Conservation (phyloP, 2,113 vertebrate genomes). For the Oostethus manadensis region DNA sequence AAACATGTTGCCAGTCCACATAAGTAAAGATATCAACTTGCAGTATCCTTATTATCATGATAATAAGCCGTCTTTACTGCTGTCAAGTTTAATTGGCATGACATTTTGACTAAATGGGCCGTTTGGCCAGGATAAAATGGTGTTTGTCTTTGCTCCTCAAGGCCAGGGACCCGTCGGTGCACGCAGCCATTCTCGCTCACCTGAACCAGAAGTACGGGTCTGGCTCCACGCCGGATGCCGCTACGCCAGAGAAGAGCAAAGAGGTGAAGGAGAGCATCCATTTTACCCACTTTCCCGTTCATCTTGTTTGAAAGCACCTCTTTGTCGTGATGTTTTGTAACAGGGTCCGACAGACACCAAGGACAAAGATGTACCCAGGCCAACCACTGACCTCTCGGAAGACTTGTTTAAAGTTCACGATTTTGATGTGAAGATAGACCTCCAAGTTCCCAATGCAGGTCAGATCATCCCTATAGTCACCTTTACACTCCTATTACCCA, state of each 20-base stretch:
- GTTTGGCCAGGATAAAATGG: too few relatives aligned
- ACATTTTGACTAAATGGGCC: too few relatives aligned
- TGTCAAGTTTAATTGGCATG: neutral
- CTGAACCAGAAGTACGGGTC: constrained; percentile 97
- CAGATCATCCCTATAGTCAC: constrained; percentile 23
- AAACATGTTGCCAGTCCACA: too few relatives aligned
- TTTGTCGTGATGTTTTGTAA: constrained; percentile 12
- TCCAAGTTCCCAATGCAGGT: constrained; percentile 98
- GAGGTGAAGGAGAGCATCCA: constrained; percentile 58
- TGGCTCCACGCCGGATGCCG: constrained; percentile 68
- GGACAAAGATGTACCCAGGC: constrained; percentile 90
- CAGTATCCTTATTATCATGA: too few relatives aligned
- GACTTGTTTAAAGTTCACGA: constrained; percentile 99
- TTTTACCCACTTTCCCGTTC: too few relatives aligned
- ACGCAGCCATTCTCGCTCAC: constrained; percentile 95
- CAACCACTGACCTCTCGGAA: constrained; percentile 93
- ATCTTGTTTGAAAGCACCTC: neutral
- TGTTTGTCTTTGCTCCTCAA: constrained; percentile 43
- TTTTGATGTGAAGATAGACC: constrained; percentile 98
- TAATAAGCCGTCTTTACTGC: too few relatives aligned
- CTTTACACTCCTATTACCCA: too few relatives aligned
- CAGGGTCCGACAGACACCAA: constrained; percentile 77
- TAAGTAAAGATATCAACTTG: too few relatives aligned
- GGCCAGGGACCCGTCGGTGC: constrained; percentile 97
- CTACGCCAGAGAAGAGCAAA: constrained; percentile 77